phyloP scores from a whole-genome alignment of 1,140 invertebrate genomes.

The Manduca sexta region DNA sequence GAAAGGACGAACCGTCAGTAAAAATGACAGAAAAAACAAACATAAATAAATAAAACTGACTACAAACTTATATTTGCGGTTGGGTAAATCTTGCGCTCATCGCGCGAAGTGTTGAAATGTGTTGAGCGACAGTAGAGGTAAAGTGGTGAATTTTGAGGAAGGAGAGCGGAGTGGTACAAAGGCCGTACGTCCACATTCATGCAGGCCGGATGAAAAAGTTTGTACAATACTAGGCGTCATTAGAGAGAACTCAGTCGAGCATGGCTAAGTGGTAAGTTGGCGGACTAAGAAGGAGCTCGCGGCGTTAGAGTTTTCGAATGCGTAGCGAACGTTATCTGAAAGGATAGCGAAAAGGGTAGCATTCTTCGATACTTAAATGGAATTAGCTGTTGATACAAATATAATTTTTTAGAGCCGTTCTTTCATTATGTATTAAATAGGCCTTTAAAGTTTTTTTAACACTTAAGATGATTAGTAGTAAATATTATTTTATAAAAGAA shows the following conservation, averaged over 20 bases:
- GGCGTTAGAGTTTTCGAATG: neutral
- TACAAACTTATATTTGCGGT: no score
- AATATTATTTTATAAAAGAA: no score
- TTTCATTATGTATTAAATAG: no score
- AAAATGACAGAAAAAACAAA: conserved; percentile 39
- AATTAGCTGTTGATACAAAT: no score
- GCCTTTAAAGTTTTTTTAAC: no score
- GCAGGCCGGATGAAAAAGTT: conserved; percentile 37
- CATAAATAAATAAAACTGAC: conserved; percentile 36
- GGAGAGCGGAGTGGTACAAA: conserved; percentile 11
- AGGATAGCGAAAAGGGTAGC: no score
- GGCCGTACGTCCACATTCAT: conserved; percentile 30
- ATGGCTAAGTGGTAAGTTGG: conserved; percentile 39
- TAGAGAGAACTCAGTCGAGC: conserved; percentile 26
- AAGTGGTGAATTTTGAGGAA: conserved; percentile 2
- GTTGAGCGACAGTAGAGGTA: neutral
- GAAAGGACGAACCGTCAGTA: conserved; percentile 33
- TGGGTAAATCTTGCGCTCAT: no score
- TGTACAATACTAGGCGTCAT: conserved; percentile 42
- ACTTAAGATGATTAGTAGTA: no score
- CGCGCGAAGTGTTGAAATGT: no score
- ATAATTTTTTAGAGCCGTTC: no score
- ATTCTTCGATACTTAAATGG: no score
- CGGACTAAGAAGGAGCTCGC: conserved; percentile 4
- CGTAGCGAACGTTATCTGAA: no score